phyloP scores from a whole-genome alignment of 2,113 vertebrate genomes.

The Pterophyllum scalare region DNA sequence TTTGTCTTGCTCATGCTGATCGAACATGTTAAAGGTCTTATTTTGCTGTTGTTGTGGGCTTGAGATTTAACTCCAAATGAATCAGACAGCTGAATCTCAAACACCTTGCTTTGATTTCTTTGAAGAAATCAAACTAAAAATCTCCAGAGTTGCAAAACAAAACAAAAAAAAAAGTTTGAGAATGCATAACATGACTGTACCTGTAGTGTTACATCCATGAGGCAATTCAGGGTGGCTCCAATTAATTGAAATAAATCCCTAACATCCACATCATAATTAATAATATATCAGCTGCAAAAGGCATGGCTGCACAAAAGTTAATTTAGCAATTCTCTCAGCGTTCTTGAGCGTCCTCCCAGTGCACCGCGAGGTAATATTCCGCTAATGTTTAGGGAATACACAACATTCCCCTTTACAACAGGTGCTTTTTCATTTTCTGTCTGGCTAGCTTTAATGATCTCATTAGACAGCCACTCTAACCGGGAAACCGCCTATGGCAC shows the following conservation, averaged over 20 bases:
- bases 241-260: conserved; percentile 65
- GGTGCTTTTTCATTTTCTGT: conserved; percentile 78
- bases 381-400: conserved; percentile 69
- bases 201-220: conserved; percentile 3
- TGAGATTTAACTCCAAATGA: conserved; percentile 5
- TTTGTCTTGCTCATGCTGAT: background rate
- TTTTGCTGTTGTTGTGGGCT: background rate
- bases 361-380: conserved; percentile 43
- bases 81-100: background rate
- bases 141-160: background rate
- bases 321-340: conserved; percentile 52
- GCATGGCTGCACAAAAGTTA: conserved; percentile 54
- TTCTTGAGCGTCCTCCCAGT: conserved; percentile 17
- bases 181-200: background rate
- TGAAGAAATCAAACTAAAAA: conserved; percentile 23
- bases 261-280: conserved; percentile 55
- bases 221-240: conserved; percentile 26
- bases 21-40: background rate
- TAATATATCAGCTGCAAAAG: conserved; percentile 50
- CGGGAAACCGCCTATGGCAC: conserved; percentile 44
- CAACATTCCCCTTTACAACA: conserved; percentile 63
- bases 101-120: background rate
- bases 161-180: background rate
- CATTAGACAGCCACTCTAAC: conserved; percentile 71
- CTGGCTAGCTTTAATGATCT: conserved; percentile 75